phyloP scores from a whole-genome alignment of 2,113 vertebrate species.

The Nesogale talazaci region DNA sequence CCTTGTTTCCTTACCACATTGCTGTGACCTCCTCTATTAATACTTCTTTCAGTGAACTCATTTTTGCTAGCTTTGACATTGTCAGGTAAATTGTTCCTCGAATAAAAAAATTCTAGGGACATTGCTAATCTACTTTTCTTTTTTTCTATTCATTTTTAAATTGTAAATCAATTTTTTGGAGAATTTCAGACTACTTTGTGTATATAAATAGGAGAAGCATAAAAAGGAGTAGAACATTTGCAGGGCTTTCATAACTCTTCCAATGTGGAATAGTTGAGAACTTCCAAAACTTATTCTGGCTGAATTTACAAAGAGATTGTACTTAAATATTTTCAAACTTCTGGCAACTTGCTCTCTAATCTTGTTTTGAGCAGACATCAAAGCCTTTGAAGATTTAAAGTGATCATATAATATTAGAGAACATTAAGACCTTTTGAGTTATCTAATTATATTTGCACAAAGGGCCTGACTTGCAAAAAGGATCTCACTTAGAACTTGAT shows the following conservation, averaged over 20 bases:
- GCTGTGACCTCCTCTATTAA: too few species aligned
- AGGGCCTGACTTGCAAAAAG: neutral
- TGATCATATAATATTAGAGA: slow-evolving; percentile 1
- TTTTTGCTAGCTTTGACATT: too few species aligned
- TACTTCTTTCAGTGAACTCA: too few species aligned
- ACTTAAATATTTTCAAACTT: too few species aligned
- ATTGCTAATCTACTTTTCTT: neutral
- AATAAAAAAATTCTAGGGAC: neutral
- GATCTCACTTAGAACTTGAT: neutral
- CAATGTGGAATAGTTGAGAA: neutral
- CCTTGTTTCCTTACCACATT: too few species aligned
- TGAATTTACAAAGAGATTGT: slow-evolving; percentile 47
- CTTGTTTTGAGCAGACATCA: slow-evolving; percentile 61
- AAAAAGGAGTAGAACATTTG: neutral
- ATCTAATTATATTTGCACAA: slow-evolving; percentile 34
- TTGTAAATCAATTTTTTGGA: slow-evolving; percentile 55
- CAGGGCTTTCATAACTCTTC: neutral
- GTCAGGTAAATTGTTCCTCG: too few species aligned
- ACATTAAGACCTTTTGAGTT: slow-evolving; percentile 40
- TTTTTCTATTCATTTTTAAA: slow-evolving; percentile 47
- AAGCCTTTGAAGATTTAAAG: slow-evolving; percentile 54
- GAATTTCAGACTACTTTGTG: neutral
- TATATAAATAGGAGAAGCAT: neutral
- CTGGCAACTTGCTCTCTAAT: too few species aligned
- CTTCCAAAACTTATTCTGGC: slow-evolving; percentile 1